phyloP scores from a whole-genome alignment of 2,113 vertebrate genomes.

The Takifugu bimaculatus region DNA sequence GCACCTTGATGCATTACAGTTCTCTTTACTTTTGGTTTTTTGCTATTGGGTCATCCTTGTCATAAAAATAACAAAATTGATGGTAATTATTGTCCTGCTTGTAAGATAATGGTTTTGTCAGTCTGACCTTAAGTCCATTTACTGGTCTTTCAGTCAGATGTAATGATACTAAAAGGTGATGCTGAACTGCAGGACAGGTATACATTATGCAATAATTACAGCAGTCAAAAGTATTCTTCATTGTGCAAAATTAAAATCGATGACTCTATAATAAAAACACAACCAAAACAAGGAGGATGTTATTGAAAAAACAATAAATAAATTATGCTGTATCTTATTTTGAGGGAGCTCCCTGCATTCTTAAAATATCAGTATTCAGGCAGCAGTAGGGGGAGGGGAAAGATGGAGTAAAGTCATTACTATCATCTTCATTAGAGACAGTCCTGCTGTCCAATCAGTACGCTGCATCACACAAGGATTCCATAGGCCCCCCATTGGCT shows the following conservation, averaged over 20 bases:
- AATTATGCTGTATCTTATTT: conserved; percentile 3
- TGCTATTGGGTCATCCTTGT: background rate
- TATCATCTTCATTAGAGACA: conserved; percentile 76
- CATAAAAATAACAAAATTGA: conserved; percentile 8
- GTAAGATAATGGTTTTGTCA: conserved; percentile 1
- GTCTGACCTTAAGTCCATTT: conserved; percentile 1
- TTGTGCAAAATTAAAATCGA: no score
- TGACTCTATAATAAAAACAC: no score
- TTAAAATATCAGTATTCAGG: conserved; percentile 35
- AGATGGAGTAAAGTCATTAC: conserved; percentile 67
- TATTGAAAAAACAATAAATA: background rate
- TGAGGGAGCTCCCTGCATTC: conserved; percentile 12
- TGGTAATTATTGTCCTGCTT: conserved; percentile 1
- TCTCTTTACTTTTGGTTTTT: no score
- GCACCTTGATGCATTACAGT: no score
- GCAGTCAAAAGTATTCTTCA: no score
- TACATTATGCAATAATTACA: conserved; percentile 18
- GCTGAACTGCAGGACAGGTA: conserved; percentile 5
- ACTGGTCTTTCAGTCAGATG: conserved; percentile 5
- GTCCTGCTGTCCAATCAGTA: conserved; percentile 66
- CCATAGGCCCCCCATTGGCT: conserved; percentile 72
- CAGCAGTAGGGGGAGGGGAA: conserved; percentile 54
- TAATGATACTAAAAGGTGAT: conserved; percentile 13
- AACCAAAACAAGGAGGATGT: background rate
- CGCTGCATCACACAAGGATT: conserved; percentile 57